Evolutionary conservation across 2,888 invertebrate genomes (phyloP).

Genomic region (Brachycybe producta): DNA sequence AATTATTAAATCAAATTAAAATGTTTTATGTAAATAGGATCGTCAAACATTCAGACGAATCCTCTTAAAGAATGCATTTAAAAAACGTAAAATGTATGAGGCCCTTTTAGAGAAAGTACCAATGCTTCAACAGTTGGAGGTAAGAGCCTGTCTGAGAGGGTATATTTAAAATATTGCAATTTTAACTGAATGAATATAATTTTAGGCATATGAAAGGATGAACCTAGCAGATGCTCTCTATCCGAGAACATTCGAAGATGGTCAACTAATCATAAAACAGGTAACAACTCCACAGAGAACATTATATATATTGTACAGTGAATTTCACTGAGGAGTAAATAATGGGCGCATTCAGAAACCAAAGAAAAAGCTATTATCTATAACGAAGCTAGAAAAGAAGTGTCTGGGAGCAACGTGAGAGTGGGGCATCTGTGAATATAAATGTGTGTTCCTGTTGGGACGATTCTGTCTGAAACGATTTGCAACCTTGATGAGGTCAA

Average conservation of each 20-base stretch:
- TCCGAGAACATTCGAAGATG: slow-evolving; percentile 59
- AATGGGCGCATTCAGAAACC: no score
- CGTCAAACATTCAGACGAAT: slow-evolving; percentile 92
- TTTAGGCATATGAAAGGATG: slow-evolving; percentile 83
- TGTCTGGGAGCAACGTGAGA: no score
- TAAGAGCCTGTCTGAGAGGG: slow-evolving; percentile 38
- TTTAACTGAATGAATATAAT: no score
- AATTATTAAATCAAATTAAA: no score
- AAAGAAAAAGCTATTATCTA: no score
- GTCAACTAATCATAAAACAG: slow-evolving; percentile 80
- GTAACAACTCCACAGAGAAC: slow-evolving; percentile 25
- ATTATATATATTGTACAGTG: neutral
- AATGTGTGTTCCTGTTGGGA: no score
- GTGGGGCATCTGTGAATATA: no score
- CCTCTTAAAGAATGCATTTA: slow-evolving; percentile 89
- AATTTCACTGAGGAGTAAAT: no score
- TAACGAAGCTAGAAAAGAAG: no score
- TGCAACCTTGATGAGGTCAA: no score
- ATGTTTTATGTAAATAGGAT: slow-evolving; percentile 51
- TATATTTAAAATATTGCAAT: no score
- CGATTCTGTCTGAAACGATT: no score
- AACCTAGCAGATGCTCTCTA: slow-evolving; percentile 91
- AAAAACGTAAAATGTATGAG: slow-evolving; percentile 96
- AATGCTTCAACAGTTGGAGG: slow-evolving; percentile 89
- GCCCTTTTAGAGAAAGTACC: slow-evolving; percentile 84